A percentile compares a stretch with the other conserved stretches of the same genome.
These are phyloP conservation scores for Platichthys stellatus DNA, from an alignment of 2,113 vertebrate genomes.

Conservation along the genomic window DNA sequence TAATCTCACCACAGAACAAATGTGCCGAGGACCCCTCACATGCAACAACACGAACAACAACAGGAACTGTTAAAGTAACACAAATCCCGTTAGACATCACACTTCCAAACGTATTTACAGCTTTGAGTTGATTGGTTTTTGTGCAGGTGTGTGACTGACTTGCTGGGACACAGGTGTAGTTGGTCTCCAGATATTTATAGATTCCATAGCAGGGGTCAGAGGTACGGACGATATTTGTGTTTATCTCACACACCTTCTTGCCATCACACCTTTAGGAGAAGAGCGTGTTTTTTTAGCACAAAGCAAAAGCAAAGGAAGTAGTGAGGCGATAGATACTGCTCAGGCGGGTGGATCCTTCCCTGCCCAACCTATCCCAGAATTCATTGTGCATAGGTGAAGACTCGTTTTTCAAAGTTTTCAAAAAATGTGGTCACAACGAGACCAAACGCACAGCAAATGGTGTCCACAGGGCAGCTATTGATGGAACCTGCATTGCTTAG, in stretches of 20 bases:
- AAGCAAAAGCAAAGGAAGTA: neutral
- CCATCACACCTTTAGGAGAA: conserved; percentile 55
- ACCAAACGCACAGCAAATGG: too few species aligned
- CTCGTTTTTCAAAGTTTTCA: too few species aligned
- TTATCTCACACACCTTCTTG: conserved; percentile 52
- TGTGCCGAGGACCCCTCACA: conserved; percentile 43
- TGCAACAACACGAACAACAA: neutral
- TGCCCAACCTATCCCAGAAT: too few species aligned
- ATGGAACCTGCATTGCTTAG: too few species aligned
- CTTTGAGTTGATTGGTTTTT: neutral
- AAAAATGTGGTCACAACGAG: too few species aligned
- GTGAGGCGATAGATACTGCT: too few species aligned
- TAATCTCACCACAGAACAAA: conserved; percentile 57
- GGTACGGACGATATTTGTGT: neutral
- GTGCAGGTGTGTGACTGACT: conserved; percentile 41
- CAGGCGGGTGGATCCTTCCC: too few species aligned
- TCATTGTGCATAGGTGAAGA: too few species aligned
- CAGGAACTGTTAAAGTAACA: conserved; percentile 26
- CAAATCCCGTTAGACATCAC: conserved; percentile 5
- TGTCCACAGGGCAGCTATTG: too few species aligned
- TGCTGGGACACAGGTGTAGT: conserved; percentile 55
- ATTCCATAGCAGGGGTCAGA: conserved; percentile 21
- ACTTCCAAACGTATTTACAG: neutral
- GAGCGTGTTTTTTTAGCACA: neutral
- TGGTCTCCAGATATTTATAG: conserved; percentile 59